Conservation (phyloP, 2,113 vertebrate species). For the Amblyopsis rosae region DNA sequence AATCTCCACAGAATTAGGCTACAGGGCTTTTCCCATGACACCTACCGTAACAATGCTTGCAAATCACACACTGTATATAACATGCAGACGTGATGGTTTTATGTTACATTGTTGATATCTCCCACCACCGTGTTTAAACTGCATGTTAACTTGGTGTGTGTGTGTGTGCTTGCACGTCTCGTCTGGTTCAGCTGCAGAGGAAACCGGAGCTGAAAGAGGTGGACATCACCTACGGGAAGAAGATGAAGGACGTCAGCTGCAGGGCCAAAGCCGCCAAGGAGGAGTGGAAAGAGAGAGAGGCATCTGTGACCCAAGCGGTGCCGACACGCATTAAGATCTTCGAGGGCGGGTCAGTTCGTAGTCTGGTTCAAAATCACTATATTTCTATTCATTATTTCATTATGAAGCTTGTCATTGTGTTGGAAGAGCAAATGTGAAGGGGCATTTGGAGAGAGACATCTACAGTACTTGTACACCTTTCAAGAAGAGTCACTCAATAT, state of each 20-base stretch:
- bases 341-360: constrained; percentile 92
- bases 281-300: constrained; percentile 90
- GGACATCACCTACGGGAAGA: constrained; percentile 89
- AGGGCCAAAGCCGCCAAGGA: constrained; percentile 91
- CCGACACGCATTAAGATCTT: constrained; percentile 98
- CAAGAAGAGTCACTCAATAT: background rate
- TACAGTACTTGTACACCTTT: background rate
- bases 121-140: constrained; percentile 34
- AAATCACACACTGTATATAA: constrained; percentile 43
- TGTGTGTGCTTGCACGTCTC: background rate
- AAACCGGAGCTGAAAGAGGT: constrained; percentile 90
- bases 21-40: background rate
- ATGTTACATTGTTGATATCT: constrained; percentile 50
- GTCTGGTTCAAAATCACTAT: constrained; percentile 26
- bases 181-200: constrained; percentile 81
- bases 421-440: background rate
- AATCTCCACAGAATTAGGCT: no score
- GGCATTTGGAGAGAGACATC: background rate
- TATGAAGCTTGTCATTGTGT: background rate
- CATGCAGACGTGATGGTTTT: constrained; percentile 39
- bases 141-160: constrained; percentile 63
- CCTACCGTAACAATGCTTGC: constrained; percentile 38
- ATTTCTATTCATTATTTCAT: background rate
- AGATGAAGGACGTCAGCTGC: constrained; percentile 85
- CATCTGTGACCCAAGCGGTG: constrained; percentile 82